These are phyloP conservation scores for Lynx canadensis DNA, from an alignment of 2,113 vertebrate species.

Conservation along the genomic window DNA sequence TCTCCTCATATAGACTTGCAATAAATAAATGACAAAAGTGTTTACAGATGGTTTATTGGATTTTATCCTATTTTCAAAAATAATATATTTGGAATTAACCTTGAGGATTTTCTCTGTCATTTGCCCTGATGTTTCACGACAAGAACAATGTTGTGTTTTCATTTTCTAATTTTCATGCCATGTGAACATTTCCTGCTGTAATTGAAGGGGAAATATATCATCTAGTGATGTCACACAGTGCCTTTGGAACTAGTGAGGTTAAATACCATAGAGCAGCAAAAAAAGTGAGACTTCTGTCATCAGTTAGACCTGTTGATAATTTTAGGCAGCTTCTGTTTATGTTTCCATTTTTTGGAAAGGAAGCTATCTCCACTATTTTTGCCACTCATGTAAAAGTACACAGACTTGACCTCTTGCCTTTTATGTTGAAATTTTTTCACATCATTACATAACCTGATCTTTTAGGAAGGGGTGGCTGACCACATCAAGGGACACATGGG, in stretches of 20 bases:
- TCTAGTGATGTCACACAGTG: neutral
- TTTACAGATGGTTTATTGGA: neutral
- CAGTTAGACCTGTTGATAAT: neutral
- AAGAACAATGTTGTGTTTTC: neutral
- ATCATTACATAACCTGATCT: neutral
- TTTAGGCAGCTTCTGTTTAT: neutral
- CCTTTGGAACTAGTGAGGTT: neutral
- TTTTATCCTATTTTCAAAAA: constrained; percentile 2
- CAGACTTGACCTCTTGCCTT: neutral
- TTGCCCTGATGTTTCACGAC: neutral
- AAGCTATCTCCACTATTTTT: neutral
- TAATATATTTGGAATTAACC: neutral
- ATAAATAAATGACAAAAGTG: constrained; percentile 3
- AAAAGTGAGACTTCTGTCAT: neutral
- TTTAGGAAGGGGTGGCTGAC: neutral
- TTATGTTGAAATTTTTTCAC: neutral
- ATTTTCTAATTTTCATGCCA: neutral
- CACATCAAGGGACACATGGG: neutral
- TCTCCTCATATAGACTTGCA: neutral
- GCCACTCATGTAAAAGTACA: neutral
- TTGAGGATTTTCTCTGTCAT: neutral
- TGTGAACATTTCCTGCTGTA: neutral
- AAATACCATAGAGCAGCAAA: neutral
- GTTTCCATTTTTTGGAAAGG: neutral
- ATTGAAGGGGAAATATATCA: neutral